Evolutionary conservation across 2,888 invertebrate species (phyloP), one percentile per base, ranked within the genome.

Genomic region (Mythimna vitellina): DNA sequence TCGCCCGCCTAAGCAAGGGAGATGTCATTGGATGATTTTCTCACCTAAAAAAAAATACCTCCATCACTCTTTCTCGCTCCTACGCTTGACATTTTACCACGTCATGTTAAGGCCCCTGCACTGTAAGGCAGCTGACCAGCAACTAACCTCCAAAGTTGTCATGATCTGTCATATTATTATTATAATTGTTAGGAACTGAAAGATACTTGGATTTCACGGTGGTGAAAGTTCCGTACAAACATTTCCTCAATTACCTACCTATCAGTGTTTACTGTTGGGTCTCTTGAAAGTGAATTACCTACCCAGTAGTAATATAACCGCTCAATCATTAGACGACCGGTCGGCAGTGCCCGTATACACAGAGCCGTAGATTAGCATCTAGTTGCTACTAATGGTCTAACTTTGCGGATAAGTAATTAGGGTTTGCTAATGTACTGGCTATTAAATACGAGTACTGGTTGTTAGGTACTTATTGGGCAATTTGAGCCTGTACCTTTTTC

Each of bases 321-420:
- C 76, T 51, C 7, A 42, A 58, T 53, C 51, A 76, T 60, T 76
- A 73, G 35, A 20, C 14, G 49, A 42, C 49, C 42, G 22, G 61
- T 51, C 38, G 12, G 25, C 51, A 46, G 56, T 57, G 17, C 46
- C 46, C 17, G 6, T 46, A 7, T 46, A 46, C 46, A 1, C 17
- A 17, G 46, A 46, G 7, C 46, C n/a, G 57, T 53, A 57, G 51
- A 73, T 77, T 77, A 77, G 61, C 76, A 53, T 67, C 73, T 51
- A 53, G 57, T 73, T 73, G 46, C 46, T 29, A 58, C 51, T 62
- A 62, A 78, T 73, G 56, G 29, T 53, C 56, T 62, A 53, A 78
- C 53, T 66, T 62, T 49, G 51, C 29, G 51, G 62, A 5, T 73
- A 62, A 57, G 51, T 78, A 78, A 78, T 76, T 53, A 58, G 17